Conservation (phyloP, 2,888 invertebrate genomes). For the Apamea monoglypha region DNA sequence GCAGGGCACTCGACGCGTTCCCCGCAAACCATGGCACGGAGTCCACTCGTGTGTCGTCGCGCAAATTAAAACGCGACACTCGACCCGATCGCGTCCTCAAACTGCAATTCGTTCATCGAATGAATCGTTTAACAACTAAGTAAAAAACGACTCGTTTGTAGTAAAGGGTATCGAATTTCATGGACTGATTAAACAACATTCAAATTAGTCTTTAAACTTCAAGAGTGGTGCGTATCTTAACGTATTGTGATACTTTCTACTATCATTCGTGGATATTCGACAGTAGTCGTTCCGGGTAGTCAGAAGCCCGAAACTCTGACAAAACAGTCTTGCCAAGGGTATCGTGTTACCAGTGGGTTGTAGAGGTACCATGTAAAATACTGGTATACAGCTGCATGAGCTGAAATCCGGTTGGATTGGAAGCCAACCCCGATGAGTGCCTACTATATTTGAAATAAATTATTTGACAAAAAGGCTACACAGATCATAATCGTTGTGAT, state of each 20-base stretch:
- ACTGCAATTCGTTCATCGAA: constrained; percentile 83
- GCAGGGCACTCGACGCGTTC: constrained; percentile 86
- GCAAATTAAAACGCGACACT: constrained; percentile 90
- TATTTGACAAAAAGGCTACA: background rate
- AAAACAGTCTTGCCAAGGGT: no score
- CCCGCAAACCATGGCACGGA: constrained; percentile 83
- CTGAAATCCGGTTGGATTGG: background rate
- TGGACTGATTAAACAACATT: constrained; percentile 49
- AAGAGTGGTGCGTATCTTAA: background rate
- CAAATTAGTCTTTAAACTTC: constrained; percentile 22
- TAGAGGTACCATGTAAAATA: background rate
- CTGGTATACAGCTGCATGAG: background rate
- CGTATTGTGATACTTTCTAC: background rate
- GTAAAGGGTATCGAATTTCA: constrained; percentile 49
- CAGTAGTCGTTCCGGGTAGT: background rate
- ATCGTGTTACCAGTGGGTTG: background rate
- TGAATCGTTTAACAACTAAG: constrained; percentile 75
- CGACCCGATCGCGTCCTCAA: constrained; percentile 84
- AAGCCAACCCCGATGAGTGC: background rate
- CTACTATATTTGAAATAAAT: background rate
- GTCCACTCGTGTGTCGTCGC: constrained; percentile 88
- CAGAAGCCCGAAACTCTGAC: no score
- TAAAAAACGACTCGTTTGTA: constrained; percentile 57
- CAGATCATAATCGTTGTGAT: background rate
- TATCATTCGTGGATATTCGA: background rate